phyloP scores from a whole-genome alignment of 2,888 invertebrate genomes.

The Apomyelois bistriatella region DNA sequence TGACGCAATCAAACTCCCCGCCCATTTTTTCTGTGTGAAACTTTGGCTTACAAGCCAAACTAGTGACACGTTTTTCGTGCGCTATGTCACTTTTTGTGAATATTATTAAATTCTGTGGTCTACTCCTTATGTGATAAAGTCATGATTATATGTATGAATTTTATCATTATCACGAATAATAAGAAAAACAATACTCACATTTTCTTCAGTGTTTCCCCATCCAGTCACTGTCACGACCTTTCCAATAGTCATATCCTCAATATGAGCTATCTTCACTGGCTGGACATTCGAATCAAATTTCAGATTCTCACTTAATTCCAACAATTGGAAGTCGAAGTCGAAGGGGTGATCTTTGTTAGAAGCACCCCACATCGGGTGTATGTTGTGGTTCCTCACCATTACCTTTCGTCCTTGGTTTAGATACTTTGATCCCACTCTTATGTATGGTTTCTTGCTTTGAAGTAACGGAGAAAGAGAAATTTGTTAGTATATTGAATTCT shows the following conservation, averaged over 20 bases:
- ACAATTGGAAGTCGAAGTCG: conserved; percentile 64
- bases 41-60: too few relatives aligned
- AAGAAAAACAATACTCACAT: conserved; percentile 56
- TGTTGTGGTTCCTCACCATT: conserved; percentile 32
- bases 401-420: conserved; percentile 50
- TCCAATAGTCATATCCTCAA: conserved; percentile 66
- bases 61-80: too few relatives aligned
- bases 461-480: conserved; percentile 13
- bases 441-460: conserved; percentile 55
- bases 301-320: conserved; percentile 48
- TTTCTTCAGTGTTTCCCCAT: conserved; percentile 69
- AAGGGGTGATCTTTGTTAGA: conserved; percentile 60
- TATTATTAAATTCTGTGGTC: too few relatives aligned
- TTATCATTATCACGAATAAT: too few relatives aligned
- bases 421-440: conserved; percentile 62
- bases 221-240: conserved; percentile 65
- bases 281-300: conserved; percentile 53
- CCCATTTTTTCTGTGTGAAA: too few relatives aligned
- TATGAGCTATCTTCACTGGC: conserved; percentile 58
- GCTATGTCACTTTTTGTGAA: too few relatives aligned
- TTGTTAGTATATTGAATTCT: not conserved
- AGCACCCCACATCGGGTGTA: conserved; percentile 56
- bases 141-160: too few relatives aligned
- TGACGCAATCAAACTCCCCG: too few relatives aligned
- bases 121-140: too few relatives aligned